phyloP scores from a whole-genome alignment of 1,140 invertebrate species.

The Aporrectodea caliginosa region DNA sequence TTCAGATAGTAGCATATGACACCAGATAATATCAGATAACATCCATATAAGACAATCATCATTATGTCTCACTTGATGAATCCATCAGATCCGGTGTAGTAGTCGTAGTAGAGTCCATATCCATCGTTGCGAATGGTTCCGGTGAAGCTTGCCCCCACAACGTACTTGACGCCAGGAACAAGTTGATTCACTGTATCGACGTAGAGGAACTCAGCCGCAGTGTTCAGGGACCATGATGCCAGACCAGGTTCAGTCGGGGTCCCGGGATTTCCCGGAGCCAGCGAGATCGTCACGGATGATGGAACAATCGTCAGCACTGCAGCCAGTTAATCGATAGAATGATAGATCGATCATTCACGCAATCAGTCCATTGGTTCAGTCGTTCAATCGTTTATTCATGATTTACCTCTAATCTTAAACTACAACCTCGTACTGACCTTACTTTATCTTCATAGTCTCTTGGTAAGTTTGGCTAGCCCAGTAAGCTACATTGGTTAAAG shows the following conservation, averaged over 20 bases:
- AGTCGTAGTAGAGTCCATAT: constrained; percentile 20
- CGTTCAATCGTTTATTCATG: no score
- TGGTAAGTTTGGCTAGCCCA: no score
- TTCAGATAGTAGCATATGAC: no score
- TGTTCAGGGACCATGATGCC: background rate
- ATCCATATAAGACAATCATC: no score
- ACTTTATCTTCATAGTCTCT: no score
- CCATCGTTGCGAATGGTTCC: background rate
- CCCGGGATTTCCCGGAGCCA: background rate
- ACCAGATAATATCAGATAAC: no score
- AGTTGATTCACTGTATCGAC: background rate
- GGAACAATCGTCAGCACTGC: background rate
- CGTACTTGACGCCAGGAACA: constrained; percentile 2
- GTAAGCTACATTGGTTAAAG: no score
- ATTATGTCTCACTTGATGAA: constrained; percentile 11
- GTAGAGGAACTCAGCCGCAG: background rate
- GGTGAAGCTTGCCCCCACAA: background rate
- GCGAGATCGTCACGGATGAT: background rate
- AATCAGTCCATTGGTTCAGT: no score
- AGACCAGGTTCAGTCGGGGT: background rate
- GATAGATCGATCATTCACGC: no score
- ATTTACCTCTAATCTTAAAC: no score
- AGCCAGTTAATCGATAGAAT: no score
- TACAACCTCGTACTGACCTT: no score
- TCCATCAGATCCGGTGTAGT: constrained; percentile 2